phyloP scores from a whole-genome alignment of 2,113 vertebrate species.

The Scophthalmus maximus region DNA sequence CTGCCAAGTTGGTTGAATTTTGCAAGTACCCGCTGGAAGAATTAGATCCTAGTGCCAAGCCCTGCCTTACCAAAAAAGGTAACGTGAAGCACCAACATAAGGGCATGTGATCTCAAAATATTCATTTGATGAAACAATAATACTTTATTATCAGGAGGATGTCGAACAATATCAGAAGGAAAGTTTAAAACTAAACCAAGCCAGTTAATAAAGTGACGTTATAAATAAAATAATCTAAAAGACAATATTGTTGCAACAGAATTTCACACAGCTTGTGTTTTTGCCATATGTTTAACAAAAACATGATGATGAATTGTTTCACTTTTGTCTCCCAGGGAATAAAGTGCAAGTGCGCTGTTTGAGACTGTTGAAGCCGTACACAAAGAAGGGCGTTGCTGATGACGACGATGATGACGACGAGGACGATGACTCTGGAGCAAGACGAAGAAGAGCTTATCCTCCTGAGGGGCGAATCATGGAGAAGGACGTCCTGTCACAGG shows the following conservation, averaged over 20 bases:
- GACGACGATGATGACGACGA: slow-evolving; percentile 88
- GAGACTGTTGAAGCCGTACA: slow-evolving; percentile 88
- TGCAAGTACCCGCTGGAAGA: slow-evolving; percentile 86
- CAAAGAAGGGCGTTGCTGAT: slow-evolving; percentile 82
- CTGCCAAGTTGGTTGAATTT: slow-evolving; percentile 86
- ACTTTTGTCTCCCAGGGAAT: slow-evolving; percentile 79
- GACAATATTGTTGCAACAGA: too few species aligned
- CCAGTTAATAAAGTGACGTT: too few species aligned
- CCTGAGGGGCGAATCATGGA: slow-evolving; percentile 87
- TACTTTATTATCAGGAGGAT: too few species aligned
- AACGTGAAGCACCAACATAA: slow-evolving; percentile 3
- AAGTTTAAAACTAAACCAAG: too few species aligned
- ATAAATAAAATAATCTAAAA: too few species aligned
- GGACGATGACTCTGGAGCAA: slow-evolving; percentile 64
- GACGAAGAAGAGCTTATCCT: slow-evolving; percentile 75
- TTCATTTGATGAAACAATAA: not conserved
- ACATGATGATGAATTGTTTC: not conserved
- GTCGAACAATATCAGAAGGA: too few species aligned
- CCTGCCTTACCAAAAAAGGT: slow-evolving; percentile 91
- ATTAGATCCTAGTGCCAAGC: slow-evolving; percentile 85
- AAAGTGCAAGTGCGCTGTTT: slow-evolving; percentile 90
- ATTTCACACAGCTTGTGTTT: too few species aligned
- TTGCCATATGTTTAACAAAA: not conserved
- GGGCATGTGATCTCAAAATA: not conserved
- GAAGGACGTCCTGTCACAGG: slow-evolving; percentile 90